phyloP scores from a whole-genome alignment of 2,888 invertebrate genomes.

The Aricia artaxerxes region DNA sequence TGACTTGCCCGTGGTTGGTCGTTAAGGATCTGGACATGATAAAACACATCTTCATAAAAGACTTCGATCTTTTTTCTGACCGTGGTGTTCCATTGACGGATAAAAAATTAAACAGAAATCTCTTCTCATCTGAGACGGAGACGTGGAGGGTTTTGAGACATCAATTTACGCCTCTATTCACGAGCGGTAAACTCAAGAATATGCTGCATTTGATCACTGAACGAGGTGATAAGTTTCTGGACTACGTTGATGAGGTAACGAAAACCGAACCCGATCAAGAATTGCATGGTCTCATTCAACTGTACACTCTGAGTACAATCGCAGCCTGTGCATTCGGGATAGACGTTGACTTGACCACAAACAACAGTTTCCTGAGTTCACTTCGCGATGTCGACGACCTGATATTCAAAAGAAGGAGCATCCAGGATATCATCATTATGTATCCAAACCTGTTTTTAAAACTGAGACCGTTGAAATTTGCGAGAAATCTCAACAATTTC shows the following conservation, averaged over 20 bases:
- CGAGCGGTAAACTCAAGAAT: neutral
- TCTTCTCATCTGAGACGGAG: neutral
- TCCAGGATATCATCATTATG: neutral
- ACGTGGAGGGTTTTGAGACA: neutral
- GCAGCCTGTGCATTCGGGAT: neutral
- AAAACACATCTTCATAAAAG: neutral
- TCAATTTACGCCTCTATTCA: neutral
- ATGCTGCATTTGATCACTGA: neutral
- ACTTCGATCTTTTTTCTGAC: neutral
- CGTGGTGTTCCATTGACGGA: neutral
- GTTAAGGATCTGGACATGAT: neutral
- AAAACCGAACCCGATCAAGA: neutral
- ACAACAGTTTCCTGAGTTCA: neutral
- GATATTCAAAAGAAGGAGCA: neutral
- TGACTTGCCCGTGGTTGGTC: no score
- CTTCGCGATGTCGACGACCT: neutral
- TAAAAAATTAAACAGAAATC: neutral
- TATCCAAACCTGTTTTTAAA: neutral
- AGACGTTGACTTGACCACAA: neutral
- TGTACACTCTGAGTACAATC: neutral
- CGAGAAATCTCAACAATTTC: neutral
- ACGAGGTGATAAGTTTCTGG: neutral
- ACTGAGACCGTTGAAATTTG: neutral
- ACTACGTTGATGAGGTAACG: neutral
- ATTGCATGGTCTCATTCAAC: neutral